Base-by-base conservation (phyloP, 1,140 invertebrate species). In the Euura lappo region DNA sequence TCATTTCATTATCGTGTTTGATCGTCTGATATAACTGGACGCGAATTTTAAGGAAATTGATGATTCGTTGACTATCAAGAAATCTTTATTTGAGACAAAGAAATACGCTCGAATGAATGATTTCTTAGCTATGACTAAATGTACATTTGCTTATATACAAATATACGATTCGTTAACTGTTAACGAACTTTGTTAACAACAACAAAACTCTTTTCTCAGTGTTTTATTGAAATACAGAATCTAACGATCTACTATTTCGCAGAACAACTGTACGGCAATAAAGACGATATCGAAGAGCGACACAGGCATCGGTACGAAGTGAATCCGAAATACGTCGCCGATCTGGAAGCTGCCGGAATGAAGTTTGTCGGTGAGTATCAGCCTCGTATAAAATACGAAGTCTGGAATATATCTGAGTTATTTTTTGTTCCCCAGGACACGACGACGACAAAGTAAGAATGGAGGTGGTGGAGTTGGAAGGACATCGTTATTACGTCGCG, bases 271-370 rank as follows among this genome's bases (percentile, higher is more conserved):
- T 99, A 99, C 88, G 92, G 92, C 0, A 96, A 96, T 79, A 91
- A 92, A 71, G 91, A 94, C 45, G 87, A 84, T 51, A 93, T 99
- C 70, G 95, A 99, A 83, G 98, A 99, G 87, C 91, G 99, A n/a
- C 99, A 99, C 88, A 89, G 98, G 68, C 98, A 99, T 88, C 90
- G 98, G 51, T 97, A 95, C 79, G 96, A 99, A 91, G 97, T 99
- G 0, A 99, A 99, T 89, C 96, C 96, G 1, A 89, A 93, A 65
- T 96, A 95, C 84, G 93, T 99, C 2, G 81, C 88, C 6, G 84
- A 91, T 43, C 88, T 99, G 68, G 95, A 99, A 87, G 88, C 90
- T 10, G 90, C 91, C 65, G 98, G 98, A 8, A 88, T 99, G 77
- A 93, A 92, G 75, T 99, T 99, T 89, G 95, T 99, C 67, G 98